Percentiles rank a stretch among this genome's conserved stretches.
Evolutionary conservation across 2,888 invertebrate genomes (phyloP).

Genomic region (Drosophila mimica): DNA sequence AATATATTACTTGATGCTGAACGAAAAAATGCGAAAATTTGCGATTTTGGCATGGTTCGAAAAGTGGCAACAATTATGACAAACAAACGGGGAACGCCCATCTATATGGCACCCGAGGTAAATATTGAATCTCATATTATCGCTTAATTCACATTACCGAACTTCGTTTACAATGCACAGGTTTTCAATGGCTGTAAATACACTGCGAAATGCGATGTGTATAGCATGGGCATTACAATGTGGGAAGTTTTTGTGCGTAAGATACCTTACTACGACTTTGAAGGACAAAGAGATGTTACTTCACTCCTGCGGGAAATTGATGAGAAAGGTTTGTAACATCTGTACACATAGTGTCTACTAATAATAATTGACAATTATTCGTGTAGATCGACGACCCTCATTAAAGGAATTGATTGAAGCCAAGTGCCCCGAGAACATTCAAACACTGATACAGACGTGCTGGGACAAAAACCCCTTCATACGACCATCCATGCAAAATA

Average conservation of each 20-base stretch:
- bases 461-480: too few relatives aligned
- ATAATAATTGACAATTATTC: too few relatives aligned
- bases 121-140: neutral
- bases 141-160: neutral
- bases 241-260: neutral
- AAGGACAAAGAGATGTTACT: too few relatives aligned
- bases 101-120: conserved; percentile 1
- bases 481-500: too few relatives aligned
- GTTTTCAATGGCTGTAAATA: neutral
- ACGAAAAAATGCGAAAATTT: neutral
- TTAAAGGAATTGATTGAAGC: too few relatives aligned
- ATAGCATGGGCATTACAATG: neutral
- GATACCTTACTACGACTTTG: neutral
- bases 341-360: too few relatives aligned
- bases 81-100: neutral
- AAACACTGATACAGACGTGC: too few relatives aligned
- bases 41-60: neutral
- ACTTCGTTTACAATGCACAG: neutral
- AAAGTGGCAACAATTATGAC: neutral
- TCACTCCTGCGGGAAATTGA: too few relatives aligned
- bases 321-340: too few relatives aligned
- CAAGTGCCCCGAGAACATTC: too few relatives aligned
- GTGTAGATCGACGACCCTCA: too few relatives aligned
- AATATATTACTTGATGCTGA: neutral
- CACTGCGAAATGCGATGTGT: neutral